A percentile compares a stretch with the other conserved stretches of the same genome.
These are phyloP conservation scores for Syngnathoides biaculeatus DNA, from an alignment of 2,113 vertebrate genomes.

Conservation along the genomic window DNA sequence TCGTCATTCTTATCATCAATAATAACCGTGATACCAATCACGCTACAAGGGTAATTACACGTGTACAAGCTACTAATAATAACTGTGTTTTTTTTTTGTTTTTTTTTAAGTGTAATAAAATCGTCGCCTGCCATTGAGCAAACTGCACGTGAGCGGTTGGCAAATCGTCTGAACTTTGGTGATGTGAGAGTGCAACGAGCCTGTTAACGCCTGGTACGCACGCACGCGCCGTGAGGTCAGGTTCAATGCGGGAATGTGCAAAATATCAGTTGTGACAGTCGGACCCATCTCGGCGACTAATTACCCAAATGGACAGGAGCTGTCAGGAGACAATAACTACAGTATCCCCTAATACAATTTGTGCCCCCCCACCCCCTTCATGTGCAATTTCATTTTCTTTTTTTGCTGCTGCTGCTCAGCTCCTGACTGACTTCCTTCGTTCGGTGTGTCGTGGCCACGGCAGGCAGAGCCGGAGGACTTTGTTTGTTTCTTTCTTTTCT, in stretches of 20 bases:
- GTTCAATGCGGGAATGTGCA: slow-evolving; percentile 64
- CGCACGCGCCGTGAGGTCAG: slow-evolving; percentile 32
- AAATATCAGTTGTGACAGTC: slow-evolving; percentile 69
- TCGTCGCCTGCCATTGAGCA: neutral
- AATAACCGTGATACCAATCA: neutral
- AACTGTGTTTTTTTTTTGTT: too few relatives aligned
- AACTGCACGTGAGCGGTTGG: neutral
- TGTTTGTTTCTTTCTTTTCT: neutral
- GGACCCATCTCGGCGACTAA: slow-evolving; percentile 78
- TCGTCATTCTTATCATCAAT: too few relatives aligned
- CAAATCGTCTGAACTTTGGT: slow-evolving; percentile 2
- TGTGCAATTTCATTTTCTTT: slow-evolving; percentile 98
- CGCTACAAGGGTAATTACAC: neutral
- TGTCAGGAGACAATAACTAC: slow-evolving; percentile 84
- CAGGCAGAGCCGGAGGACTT: neutral
- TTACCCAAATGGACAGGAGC: slow-evolving; percentile 91
- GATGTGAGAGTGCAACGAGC: slow-evolving; percentile 45
- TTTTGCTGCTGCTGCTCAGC: slow-evolving; percentile 47
- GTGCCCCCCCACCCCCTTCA: too few relatives aligned
- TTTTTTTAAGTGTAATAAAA: neutral
- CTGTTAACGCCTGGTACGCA: slow-evolving; percentile 38
- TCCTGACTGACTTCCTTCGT: neutral
- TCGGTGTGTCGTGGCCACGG: slow-evolving; percentile 13
- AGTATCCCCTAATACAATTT: slow-evolving; percentile 98
- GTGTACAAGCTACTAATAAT: neutral